These are phyloP conservation scores for Rhadinocentrus ornatus DNA, from an alignment of 2,797 vertebrate species.

Conservation along the genomic window DNA sequence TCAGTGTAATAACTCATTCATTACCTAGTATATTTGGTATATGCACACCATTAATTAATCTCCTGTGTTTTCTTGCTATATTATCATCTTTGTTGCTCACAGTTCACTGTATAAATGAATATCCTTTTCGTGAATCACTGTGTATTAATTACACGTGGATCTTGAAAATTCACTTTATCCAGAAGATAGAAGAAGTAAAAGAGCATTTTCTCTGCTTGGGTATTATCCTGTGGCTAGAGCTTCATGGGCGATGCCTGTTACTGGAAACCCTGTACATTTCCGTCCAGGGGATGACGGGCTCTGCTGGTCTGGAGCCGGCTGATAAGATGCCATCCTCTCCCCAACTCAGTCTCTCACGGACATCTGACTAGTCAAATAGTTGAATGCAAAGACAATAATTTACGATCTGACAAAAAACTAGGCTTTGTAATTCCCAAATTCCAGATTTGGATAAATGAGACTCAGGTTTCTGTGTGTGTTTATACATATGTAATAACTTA, in stretches of 20 bases:
- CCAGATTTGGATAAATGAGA: slow-evolving; percentile 78
- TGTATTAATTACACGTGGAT: slow-evolving; percentile 46
- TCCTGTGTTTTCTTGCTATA: background rate
- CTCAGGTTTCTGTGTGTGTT: slow-evolving; percentile 48
- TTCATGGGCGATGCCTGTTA: slow-evolving; percentile 86
- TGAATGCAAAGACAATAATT: slow-evolving; percentile 86
- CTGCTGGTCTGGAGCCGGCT: slow-evolving; percentile 88
- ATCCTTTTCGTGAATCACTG: slow-evolving; percentile 31
- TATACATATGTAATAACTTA: background rate
- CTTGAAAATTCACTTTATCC: slow-evolving; percentile 24
- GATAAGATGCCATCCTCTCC: slow-evolving; percentile 94
- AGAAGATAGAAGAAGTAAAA: slow-evolving; percentile 51
- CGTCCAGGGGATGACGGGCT: slow-evolving; percentile 86
- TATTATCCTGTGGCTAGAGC: slow-evolving; percentile 70
- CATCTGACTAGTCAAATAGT: slow-evolving; percentile 81
- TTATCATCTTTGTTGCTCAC: slow-evolving; percentile 14
- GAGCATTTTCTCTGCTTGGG: slow-evolving; percentile 47
- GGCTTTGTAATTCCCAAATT: slow-evolving; percentile 71
- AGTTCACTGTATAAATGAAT: slow-evolving; percentile 17
- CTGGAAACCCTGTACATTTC: slow-evolving; percentile 86
- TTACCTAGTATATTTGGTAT: background rate
- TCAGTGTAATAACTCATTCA: background rate
- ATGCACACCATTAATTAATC: background rate
- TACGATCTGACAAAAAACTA: slow-evolving; percentile 65
- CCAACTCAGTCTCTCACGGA: slow-evolving; percentile 77